Evolutionary conservation across 2,888 invertebrate genomes (phyloP), one percentile per base, ranked within the genome.

Genomic region (Ophion costatus): DNA sequence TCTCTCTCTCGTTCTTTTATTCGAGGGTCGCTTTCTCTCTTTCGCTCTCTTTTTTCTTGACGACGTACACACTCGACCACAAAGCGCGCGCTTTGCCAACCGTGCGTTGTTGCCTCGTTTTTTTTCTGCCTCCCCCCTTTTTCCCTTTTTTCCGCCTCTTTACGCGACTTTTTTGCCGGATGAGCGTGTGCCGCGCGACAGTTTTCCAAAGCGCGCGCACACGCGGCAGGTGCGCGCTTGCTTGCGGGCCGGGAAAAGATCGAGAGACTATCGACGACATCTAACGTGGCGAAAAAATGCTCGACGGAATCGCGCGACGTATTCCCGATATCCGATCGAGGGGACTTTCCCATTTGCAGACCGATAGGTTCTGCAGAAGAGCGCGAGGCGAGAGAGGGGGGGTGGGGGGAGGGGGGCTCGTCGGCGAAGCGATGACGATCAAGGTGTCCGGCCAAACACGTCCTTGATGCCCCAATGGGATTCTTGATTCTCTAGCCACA

Each of bases 391-490:
- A 66, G 69, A 78, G 38, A 63, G 33, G 4, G 29, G 4, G 2
- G 4, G 29, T 0, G 29, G 10, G n/a, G 14, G 69, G 51, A 78
- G 57, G 66, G 38, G 33, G 63, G 69, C 74, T 71, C 76, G 80
- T 75, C 79, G 80, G 82, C 80, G 73, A 77, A 24, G 42, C 80
- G 45, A 69, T 67, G 24, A 80, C 75, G 85, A 80, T 82, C 85
- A 80, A 85, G 85, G 85, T 85, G 85, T 85, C 77, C 80, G 74
- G 24, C 80, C 77, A 85, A 83, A 83, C 83, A 77, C 85, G 85
- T 83, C 80, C 83, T 69, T 51, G 69, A 59, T 67, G 33, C 73
- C 80, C 69, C 64, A 63, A 82, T 69, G 77, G 59, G 64, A 77
- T 76, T 84, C 83, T 80, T 33, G 59, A 67, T 61, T 73, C 73